phyloP scores from a whole-genome alignment of 2,797 vertebrate species.

The Lithobates pipiens region DNA sequence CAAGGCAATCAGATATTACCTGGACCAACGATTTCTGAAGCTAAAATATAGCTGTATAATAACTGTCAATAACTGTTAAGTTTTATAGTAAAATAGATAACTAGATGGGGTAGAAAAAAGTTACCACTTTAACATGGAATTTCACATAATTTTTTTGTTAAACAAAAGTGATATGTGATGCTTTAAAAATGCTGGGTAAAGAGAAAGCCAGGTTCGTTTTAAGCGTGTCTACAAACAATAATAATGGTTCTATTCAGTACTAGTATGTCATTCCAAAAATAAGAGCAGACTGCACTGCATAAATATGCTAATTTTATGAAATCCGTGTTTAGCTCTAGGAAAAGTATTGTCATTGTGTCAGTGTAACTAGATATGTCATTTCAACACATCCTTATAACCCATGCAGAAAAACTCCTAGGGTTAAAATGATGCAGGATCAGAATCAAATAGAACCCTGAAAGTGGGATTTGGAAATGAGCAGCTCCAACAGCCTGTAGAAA shows the following conservation, averaged over 20 bases:
- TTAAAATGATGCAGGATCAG: constrained; percentile 36
- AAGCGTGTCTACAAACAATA: background rate
- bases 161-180: too few relatives aligned
- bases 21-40: too few relatives aligned
- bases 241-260: background rate
- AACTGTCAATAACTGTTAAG: too few relatives aligned
- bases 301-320: constrained; percentile 40
- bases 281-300: constrained; percentile 1
- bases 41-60: too few relatives aligned
- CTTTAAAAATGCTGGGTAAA: too few relatives aligned
- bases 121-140: too few relatives aligned
- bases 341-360: constrained; percentile 50
- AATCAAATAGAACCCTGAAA: constrained; percentile 32
- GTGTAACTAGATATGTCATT: constrained; percentile 45
- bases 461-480: constrained; percentile 49
- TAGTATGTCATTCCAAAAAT: background rate
- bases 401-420: constrained; percentile 50
- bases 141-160: too few relatives aligned
- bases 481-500: constrained; percentile 36
- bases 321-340: constrained; percentile 37
- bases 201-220: background rate
- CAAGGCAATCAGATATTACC: too few relatives aligned
- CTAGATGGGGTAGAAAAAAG: too few relatives aligned
- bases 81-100: too few relatives aligned
- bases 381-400: constrained; percentile 47